Conservation (phyloP, 1,140 invertebrate genomes). For the Solen grandis region DNA sequence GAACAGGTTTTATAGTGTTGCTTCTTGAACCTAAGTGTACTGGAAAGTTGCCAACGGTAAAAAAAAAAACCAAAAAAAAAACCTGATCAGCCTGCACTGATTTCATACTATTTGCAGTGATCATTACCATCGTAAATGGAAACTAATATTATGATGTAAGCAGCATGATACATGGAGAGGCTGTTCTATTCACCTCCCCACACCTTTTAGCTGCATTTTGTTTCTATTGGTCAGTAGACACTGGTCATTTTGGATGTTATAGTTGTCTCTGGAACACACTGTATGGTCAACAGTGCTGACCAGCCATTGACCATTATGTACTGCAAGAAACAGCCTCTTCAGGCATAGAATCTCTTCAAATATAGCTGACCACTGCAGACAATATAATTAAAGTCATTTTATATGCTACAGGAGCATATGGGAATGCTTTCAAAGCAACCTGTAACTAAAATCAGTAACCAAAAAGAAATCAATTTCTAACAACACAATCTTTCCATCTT, state of each 20-base stretch:
- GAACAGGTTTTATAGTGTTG: too few species aligned
- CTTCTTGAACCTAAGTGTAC: too few species aligned
- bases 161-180: slow-evolving; percentile 51
- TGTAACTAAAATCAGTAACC: background rate
- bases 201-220: slow-evolving; percentile 45
- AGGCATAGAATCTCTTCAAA: background rate
- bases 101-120: background rate
- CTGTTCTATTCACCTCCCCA: slow-evolving; percentile 19
- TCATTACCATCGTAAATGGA: too few species aligned
- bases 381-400: background rate
- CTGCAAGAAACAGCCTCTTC: background rate
- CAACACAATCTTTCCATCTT: background rate
- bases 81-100: background rate
- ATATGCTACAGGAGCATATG: background rate
- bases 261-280: slow-evolving; percentile 40
- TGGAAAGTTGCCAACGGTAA: too few species aligned
- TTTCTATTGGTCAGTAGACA: slow-evolving; percentile 1
- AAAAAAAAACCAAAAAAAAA: too few species aligned
- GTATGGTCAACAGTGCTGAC: slow-evolving; percentile 36
- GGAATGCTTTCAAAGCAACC: background rate
- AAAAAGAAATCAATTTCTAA: background rate
- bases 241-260: slow-evolving; percentile 29
- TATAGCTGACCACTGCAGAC: background rate
- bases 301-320: slow-evolving; percentile 20
- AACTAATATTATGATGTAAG: too few species aligned